Evolutionary conservation across 2,113 vertebrate species (phyloP).

Genomic region (Monopterus albus): DNA sequence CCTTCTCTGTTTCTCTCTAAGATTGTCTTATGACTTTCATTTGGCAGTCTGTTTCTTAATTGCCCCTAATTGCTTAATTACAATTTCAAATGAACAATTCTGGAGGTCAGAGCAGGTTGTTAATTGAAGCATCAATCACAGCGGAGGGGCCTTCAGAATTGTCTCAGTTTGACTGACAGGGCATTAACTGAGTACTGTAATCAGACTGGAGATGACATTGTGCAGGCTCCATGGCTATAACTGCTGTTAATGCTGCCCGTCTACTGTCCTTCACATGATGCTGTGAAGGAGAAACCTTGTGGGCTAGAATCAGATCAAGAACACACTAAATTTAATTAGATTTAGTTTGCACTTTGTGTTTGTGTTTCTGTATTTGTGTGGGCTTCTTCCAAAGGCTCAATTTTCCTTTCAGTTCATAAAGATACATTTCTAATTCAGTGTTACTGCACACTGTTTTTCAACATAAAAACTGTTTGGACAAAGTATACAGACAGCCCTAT

Average conservation of each 20-base stretch:
- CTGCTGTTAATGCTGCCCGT: slow-evolving; percentile 38
- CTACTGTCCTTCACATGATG: slow-evolving; percentile 58
- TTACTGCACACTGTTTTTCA: too few species aligned
- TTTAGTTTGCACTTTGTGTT: too few species aligned
- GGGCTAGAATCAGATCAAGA: slow-evolving; percentile 1
- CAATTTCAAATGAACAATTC: slow-evolving; percentile 86
- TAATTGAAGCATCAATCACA: slow-evolving; percentile 87
- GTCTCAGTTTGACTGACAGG: slow-evolving; percentile 81
- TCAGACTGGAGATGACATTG: slow-evolving; percentile 78
- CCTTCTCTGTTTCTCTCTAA: slow-evolving; percentile 49
- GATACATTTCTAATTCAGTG: too few species aligned
- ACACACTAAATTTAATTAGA: neutral
- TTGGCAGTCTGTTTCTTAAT: slow-evolving; percentile 81
- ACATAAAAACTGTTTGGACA: neutral
- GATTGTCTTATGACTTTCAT: slow-evolving; percentile 84
- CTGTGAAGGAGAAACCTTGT: slow-evolving; percentile 44
- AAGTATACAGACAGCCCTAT: neutral
- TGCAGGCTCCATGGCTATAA: slow-evolving; percentile 52
- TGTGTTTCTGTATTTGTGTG: too few species aligned
- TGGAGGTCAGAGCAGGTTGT: slow-evolving; percentile 80
- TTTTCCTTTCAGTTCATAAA: too few species aligned
- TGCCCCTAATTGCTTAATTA: slow-evolving; percentile 85
- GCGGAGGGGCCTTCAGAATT: slow-evolving; percentile 69
- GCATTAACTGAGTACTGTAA: slow-evolving; percentile 76
- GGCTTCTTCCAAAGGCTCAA: too few species aligned